Base-by-base conservation (phyloP, 2,797 vertebrate genomes). In the Melopsittacus undulatus region DNA sequence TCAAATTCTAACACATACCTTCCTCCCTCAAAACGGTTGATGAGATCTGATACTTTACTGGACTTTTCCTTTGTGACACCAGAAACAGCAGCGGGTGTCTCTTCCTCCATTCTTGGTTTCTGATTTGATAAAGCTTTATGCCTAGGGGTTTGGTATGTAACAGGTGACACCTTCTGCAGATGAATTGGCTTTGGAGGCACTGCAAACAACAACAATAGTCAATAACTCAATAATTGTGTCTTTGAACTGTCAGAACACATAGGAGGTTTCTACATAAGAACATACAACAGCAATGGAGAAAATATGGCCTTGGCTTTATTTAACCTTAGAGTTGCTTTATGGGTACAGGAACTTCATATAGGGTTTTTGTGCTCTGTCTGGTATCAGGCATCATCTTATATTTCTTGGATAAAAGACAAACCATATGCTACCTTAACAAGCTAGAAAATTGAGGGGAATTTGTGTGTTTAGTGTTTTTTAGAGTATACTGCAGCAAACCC, bases 161-260 rank as follows among this genome's bases (percentile, higher is more conserved):
- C 80, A 90, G 95, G 83, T 79, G 94, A 87, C 83, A 95, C 96
- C 94, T 97, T 97, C 91, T 97, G 98, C 83, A 98, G 97, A 95
- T 98, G 95, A 95, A 96, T 17, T 94, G 98, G 98, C 96, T 98
- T 98, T 97, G 98, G 98, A 98, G 98, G 98, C 97, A 98, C 98
- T 98, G 97, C 92, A 91, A 96, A 77, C 34, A 92, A 78, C 68
- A 49, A 85, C 11, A 76, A 34, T 4, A 32, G 87, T 19, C 13
- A 51, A 13, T 62, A 6, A 5, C 3, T 78, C 24, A 7, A 2
- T 4, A 87, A n/a, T 10, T n/a, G 7, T 26, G 76, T 68, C 49
- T 89, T 56, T 34, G 24, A 81, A 59, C 40, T 70, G 19, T 15
- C 43, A 86, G 36, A 73, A 76, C 30, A 69, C 16, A 66, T 7